Base-by-base conservation (phyloP, 2,113 vertebrate species). In the Paraplagusia blochii region DNA sequence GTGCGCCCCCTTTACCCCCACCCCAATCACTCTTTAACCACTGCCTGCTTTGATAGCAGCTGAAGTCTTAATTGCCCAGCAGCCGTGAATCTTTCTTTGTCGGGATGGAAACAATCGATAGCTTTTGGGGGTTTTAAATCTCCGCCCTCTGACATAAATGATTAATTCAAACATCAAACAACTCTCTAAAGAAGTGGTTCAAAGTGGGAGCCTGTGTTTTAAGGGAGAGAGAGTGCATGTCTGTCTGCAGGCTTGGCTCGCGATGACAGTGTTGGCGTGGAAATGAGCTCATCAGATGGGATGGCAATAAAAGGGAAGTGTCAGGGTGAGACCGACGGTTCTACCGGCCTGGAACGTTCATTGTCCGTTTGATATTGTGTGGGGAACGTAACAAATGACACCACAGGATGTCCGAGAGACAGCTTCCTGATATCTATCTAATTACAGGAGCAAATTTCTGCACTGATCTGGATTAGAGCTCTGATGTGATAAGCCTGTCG, bases 251-350 rank as follows among this genome's bases (percentile, higher is more conserved):
- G 18, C 70, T 77, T 81, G 80, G 76, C 78, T 55, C 33, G 36
- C 19, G 68, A 77, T 75, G 47, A 80, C 60, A 70, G 77, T 47
- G 58, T 53, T 62, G 69, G 68, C n/a, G 17, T 5, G 60, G 76
- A 85, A 67, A 63, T 76, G 69, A 81, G 72, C 74, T 75, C 82
- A 82, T 84, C 60, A 76, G 66, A 77, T 77, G 74, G 76, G 83
- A 78, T 40, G 72, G 43, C 58, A 79, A 79, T 75, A 63, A 84
- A 81, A 84, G 77, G 53, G 46, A 73, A 56, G 59, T 63, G 69
- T 66, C 55, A 53, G 74, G 40, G 64, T 42, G 67, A 53, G 58
- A 72, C 76, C 76, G 74, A 73, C 70, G 56, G 61, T 8, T 6
- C 5, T 40, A 58, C 58, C 18, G 50, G 56, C 59, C 53, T 57